Base-by-base conservation (phyloP, 2,113 vertebrate genomes). In the Calyptommatus sinebrachiatus region DNA sequence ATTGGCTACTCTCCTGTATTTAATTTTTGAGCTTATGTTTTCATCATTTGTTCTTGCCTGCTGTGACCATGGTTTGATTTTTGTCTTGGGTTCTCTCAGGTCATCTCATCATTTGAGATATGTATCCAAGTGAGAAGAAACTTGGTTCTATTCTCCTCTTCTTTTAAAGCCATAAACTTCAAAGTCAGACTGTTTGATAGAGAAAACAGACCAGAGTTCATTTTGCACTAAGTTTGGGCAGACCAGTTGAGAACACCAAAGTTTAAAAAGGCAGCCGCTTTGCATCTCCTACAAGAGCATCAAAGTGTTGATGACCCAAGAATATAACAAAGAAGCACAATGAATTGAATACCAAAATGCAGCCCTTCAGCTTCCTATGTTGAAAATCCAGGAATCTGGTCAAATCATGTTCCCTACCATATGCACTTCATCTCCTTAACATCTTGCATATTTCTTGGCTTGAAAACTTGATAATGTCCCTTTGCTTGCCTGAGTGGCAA, bases 61-160 rank as follows among this genome's bases (percentile, higher is more conserved):
- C 11, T 70, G 24, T 0, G 0, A 9, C 74, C 60, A 21, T 29
- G 10, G 66, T 76, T 85, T 48, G 2, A 65, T 60, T 84, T 67
- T 81, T 81, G 12, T 62, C 41, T n/a, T 76, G 29, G 63, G 65
- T 87, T 78, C 70, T 86, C 29, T 20, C 35, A 71, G 71, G 63
- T 85, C 53, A 83, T 14, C 6, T 10, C 21, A 71, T 69, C 67
- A 76, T 89, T 88, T 79, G 84, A 78, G 69, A n/a, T 8, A 31
- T 57, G 53, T 53, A 67, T 46, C 45, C 53, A 60, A 8, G 2
- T 22, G 24, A 35, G 63, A 35, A 60, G 35, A 10, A 29, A 7
- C 35, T 83, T 76, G 35, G 53, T n/a, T 71, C 45, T 3, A 53
- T 74, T 69, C 7, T 60, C 26, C 5, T 74, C 12, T 68, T 66